Base-by-base conservation (phyloP, 2,797 vertebrate genomes). In the Typhlichthys eigenmanni region DNA sequence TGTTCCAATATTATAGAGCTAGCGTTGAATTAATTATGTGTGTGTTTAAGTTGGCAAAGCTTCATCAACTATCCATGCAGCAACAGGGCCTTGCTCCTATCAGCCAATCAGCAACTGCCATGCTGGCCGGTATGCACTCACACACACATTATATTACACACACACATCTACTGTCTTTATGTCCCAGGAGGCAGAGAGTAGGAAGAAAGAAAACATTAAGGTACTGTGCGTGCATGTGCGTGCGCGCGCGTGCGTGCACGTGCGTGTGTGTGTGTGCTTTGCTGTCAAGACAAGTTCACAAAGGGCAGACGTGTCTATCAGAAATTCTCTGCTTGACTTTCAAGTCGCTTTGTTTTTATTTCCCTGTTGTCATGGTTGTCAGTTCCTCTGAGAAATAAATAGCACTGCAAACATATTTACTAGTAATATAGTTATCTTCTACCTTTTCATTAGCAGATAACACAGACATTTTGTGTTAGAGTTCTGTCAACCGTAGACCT, bases 51-150 rank as follows among this genome's bases (percentile, higher is more conserved):
- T 68, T 97, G 74, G 92, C 93, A 0, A 98, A 98, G 72, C 91
- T 98, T 59, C 95, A 96, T 85, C 95, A 96, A 87, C 78, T 97
- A 80, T 95, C 95, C 0, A 92, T 96, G 82, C 96, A 97, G 34
- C 91, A 95, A 1, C 91, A 95, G 0, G 85, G 95, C 71, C 93
- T 97, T 2, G 75, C 88, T 53, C 86, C 93, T 47, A 82, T 95
- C 69, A 89, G 86, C 76, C 94, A 94, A 68, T 58, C 92, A 34
- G 90, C 94, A 10, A 55, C 93, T 16, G 79, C 74, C 16, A 85
- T 95, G 79, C 88, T 96, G 71, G 78, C 95, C 80, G 96, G 96
- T 98, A 86, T 61, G 91, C 72, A 50, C 0, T 5, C 1, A 1
- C 16, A 12, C 24, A 55, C 13, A 49, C 38, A 51, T 24, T 24